Percentiles rank a stretch among this genome's conserved stretches.
phyloP scores from a whole-genome alignment of 2,113 vertebrate genomes.

The Spea bombifrons region DNA sequence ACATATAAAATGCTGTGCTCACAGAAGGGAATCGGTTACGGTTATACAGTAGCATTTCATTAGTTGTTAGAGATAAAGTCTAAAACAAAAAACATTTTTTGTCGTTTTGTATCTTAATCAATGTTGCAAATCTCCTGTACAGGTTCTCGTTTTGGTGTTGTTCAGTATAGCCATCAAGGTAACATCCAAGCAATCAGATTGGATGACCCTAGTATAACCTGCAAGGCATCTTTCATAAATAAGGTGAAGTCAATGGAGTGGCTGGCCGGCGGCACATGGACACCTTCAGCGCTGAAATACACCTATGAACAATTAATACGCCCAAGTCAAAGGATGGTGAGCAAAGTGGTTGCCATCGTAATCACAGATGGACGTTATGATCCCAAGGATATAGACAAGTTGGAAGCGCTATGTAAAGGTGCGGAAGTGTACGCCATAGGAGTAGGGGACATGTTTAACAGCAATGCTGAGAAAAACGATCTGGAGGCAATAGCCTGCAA shows the following conservation, averaged over 20 bases:
- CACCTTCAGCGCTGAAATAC: slow-evolving; percentile 50
- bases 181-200: slow-evolving; percentile 47
- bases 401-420: slow-evolving; percentile 43
- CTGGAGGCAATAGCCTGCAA: slow-evolving; percentile 51
- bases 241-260: slow-evolving; percentile 52
- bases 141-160: slow-evolving; percentile 51
- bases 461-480: slow-evolving; percentile 32
- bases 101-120: too few species aligned
- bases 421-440: slow-evolving; percentile 50
- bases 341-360: slow-evolving; percentile 47
- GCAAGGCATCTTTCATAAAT: slow-evolving; percentile 45
- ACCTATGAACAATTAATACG: slow-evolving; percentile 48
- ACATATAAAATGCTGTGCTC: too few species aligned
- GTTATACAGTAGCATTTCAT: too few species aligned
- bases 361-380: slow-evolving; percentile 53
- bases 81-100: too few species aligned
- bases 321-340: slow-evolving; percentile 33
- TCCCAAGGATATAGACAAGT: slow-evolving; percentile 48
- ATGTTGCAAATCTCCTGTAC: neutral
- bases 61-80: too few species aligned
- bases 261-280: slow-evolving; percentile 53
- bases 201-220: slow-evolving; percentile 43
- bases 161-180: slow-evolving; percentile 52
- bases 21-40: too few species aligned
- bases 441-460: slow-evolving; percentile 50